Evolutionary conservation across 2,797 vertebrate species (phyloP).

Genomic region (Hoplostethus mediterraneus): DNA sequence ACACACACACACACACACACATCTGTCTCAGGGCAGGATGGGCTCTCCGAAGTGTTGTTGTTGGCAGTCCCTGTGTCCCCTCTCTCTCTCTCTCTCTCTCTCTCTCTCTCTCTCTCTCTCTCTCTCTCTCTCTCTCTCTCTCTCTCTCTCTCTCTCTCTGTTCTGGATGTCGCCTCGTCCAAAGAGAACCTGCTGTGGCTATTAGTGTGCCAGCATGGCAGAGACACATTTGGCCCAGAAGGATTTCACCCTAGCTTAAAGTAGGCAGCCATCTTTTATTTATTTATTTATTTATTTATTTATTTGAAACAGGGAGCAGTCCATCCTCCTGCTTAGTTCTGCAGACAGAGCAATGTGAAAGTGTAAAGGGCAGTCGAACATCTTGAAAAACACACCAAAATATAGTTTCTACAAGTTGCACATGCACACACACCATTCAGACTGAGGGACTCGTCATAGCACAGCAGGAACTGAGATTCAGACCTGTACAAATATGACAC

Average conservation of each 20-base stretch:
- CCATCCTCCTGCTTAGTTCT: too few species aligned
- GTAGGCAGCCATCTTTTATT: background rate
- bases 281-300: constrained; percentile 4
- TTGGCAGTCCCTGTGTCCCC: constrained; percentile 42
- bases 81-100: constrained; percentile 29
- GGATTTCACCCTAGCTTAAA: constrained; percentile 17
- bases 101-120: constrained; percentile 39
- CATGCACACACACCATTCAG: too few species aligned
- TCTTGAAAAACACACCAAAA: too few species aligned
- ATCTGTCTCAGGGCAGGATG: constrained; percentile 53
- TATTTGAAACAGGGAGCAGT: too few species aligned
- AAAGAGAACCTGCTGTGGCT: constrained; percentile 51
- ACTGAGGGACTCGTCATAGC: too few species aligned
- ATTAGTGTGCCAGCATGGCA: constrained; percentile 48
- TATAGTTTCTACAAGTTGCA: too few species aligned
- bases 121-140: constrained; percentile 4
- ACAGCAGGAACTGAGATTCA: too few species aligned
- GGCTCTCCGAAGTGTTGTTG: constrained; percentile 50
- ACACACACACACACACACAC: constrained; percentile 25
- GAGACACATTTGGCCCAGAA: constrained; percentile 16
- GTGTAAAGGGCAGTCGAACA: too few species aligned
- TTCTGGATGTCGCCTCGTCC: constrained; percentile 52
- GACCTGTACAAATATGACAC: too few species aligned
- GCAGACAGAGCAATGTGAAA: too few species aligned
- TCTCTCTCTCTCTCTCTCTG: constrained; percentile 35